Evolutionary conservation across 1,140 invertebrate genomes (phyloP).

Genomic region (Calycopis cecrops): DNA sequence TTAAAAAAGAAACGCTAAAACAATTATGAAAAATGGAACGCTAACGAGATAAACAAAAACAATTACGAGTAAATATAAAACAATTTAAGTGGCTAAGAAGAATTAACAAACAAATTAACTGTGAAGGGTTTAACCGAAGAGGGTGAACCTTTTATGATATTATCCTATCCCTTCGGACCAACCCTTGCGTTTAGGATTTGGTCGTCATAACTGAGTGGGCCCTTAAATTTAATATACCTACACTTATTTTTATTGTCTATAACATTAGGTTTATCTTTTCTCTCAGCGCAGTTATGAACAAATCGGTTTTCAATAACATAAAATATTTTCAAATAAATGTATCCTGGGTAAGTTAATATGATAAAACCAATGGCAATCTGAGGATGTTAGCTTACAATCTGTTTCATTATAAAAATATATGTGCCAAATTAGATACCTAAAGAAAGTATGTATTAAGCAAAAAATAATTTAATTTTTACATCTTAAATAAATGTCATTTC

Average conservation of each 20-base stretch:
- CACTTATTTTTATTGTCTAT: not conserved
- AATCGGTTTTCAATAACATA: too few species aligned
- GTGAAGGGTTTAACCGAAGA: conserved; percentile 54
- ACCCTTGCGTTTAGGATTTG: conserved; percentile 3
- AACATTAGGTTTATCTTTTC: too few species aligned
- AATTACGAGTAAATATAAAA: conserved; percentile 12
- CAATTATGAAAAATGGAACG: conserved; percentile 27
- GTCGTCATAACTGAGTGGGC: conserved; percentile 6
- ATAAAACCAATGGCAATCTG: too few species aligned
- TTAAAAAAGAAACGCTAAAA: conserved; percentile 30
- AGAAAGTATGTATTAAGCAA: too few species aligned
- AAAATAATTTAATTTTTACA: too few species aligned
- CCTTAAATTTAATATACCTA: conserved; percentile 6
- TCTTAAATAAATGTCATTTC: too few species aligned
- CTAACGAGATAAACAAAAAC: not conserved
- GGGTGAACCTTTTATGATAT: conserved; percentile 54
- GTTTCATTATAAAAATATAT: too few species aligned
- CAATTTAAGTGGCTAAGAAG: conserved; percentile 39
- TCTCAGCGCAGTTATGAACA: too few species aligned
- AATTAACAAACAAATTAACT: conserved; percentile 63
- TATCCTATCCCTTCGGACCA: conserved; percentile 32
- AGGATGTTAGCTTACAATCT: too few species aligned
- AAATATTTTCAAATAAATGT: too few species aligned
- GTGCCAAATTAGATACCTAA: too few species aligned
- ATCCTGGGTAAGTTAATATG: too few species aligned